Evolutionary conservation across 2,888 invertebrate genomes (phyloP).

Genomic region (Nudaria mundana): DNA sequence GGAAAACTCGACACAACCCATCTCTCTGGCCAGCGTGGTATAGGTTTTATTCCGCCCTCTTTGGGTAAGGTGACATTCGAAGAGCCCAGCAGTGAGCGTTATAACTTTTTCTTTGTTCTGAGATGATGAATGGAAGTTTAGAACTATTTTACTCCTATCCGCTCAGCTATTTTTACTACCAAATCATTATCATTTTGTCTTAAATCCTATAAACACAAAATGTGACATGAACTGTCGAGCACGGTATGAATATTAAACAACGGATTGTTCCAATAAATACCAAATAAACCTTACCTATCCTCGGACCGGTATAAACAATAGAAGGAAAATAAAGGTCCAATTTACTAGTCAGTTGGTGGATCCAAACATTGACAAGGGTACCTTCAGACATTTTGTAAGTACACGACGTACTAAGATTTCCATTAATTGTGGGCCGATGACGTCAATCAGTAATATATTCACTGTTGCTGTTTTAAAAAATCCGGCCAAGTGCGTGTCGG

Average conservation of each 20-base stretch:
- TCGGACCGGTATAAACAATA: conserved; percentile 2
- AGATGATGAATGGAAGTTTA: no score
- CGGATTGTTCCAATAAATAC: not conserved
- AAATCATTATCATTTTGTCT: no score
- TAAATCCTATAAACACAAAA: not conserved
- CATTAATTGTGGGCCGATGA: conserved; percentile 18
- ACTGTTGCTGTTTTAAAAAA: conserved; percentile 2
- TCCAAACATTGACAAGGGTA: conserved; percentile 31
- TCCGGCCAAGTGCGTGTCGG: no score
- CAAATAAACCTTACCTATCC: not conserved
- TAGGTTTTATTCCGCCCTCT: no score
- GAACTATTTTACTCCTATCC: no score
- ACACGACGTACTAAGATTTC: conserved; percentile 21
- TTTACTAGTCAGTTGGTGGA: conserved; percentile 29
- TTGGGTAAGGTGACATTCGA: no score
- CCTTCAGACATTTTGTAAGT: conserved; percentile 15
- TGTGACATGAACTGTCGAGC: not conserved
- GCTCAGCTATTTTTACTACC: no score
- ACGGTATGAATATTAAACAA: not conserved
- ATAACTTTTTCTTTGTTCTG: no score
- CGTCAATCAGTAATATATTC: conserved; percentile 8
- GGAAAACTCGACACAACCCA: no score
- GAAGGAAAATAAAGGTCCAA: conserved; percentile 25
- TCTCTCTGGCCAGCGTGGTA: no score
- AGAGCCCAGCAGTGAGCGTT: no score